These are phyloP conservation scores for Caenorhabditis panamensis DNA, from an alignment of 2,888 invertebrate genomes.

Conservation along the genomic window DNA sequence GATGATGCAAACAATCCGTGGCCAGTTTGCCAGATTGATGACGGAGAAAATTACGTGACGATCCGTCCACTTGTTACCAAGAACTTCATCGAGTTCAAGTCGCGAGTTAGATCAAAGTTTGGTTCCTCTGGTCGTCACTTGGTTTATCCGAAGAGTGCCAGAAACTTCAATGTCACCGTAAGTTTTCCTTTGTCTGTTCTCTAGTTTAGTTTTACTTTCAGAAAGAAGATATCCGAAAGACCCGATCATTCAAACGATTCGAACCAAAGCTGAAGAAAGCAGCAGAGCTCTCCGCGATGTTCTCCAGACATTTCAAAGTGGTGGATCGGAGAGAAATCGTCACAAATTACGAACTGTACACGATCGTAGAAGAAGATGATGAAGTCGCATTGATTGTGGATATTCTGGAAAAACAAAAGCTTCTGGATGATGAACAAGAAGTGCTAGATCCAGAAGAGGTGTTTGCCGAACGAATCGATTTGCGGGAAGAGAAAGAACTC, in stretches of 20 bases:
- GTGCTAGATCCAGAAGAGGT: slow-evolving; percentile 22
- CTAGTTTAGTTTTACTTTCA: not conserved
- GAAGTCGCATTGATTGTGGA: slow-evolving; percentile 6
- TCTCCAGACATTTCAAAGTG: slow-evolving; percentile 40
- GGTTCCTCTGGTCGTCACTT: no score
- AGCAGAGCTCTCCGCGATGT: slow-evolving; percentile 17
- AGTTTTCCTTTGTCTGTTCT: not conserved
- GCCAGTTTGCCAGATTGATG: slow-evolving; percentile 46
- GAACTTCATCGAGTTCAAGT: slow-evolving; percentile 26
- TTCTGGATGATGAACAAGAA: not conserved
- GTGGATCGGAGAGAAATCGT: slow-evolving; percentile 9
- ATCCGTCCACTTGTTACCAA: slow-evolving; percentile 42
- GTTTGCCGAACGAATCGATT: slow-evolving; percentile 1
- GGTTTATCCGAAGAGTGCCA: not conserved
- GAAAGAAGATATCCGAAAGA: slow-evolving; percentile 24
- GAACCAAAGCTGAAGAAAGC: slow-evolving; percentile 33
- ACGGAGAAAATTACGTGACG: slow-evolving; percentile 24
- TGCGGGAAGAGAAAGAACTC: not conserved
- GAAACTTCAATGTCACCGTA: slow-evolving; percentile 20
- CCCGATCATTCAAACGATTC: slow-evolving; percentile 30
- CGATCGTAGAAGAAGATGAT: slow-evolving; percentile 33
- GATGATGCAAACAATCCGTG: slow-evolving; percentile 27
- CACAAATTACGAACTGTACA: not conserved
- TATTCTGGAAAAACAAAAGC: not conserved
- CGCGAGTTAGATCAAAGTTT: slow-evolving; percentile 35